These are phyloP conservation scores for Eupithecia subfuscata DNA, from an alignment of 2,888 invertebrate species.

Conservation along the genomic window DNA sequence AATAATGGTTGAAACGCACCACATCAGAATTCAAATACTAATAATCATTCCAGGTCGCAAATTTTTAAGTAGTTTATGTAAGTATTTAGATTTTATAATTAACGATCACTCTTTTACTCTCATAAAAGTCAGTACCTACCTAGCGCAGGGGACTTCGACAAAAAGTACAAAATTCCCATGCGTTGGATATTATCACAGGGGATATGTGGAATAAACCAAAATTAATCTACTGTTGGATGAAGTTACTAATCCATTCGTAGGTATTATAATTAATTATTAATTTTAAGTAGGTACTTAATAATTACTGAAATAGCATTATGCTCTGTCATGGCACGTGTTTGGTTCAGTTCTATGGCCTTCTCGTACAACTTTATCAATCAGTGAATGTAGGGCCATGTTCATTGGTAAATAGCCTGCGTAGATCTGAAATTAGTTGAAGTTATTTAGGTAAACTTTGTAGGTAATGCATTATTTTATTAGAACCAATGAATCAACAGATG, in stretches of 20 bases:
- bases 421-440: neutral
- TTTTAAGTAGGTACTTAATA: neutral
- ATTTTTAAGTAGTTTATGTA: too few species aligned
- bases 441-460: too few species aligned
- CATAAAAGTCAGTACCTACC: too few species aligned
- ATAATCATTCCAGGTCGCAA: too few species aligned
- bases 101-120: too few species aligned
- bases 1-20: too few species aligned
- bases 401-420: neutral
- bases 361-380: conserved; percentile 53
- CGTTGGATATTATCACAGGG: neutral
- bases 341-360: conserved; percentile 37
- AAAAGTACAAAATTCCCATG: neutral
- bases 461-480: too few species aligned
- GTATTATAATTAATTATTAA: neutral
- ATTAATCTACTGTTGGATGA: neutral
- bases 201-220: neutral
- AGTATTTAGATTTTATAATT: too few species aligned
- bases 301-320: neutral
- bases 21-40: too few species aligned
- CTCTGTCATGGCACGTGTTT: conserved; percentile 1
- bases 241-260: neutral
- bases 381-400: conserved; percentile 41
- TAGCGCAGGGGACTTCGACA: too few species aligned
- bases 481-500: too few species aligned